Evolutionary conservation across 2,797 vertebrate genomes (phyloP).

Genomic region (Melanotaenia maccullochi): DNA sequence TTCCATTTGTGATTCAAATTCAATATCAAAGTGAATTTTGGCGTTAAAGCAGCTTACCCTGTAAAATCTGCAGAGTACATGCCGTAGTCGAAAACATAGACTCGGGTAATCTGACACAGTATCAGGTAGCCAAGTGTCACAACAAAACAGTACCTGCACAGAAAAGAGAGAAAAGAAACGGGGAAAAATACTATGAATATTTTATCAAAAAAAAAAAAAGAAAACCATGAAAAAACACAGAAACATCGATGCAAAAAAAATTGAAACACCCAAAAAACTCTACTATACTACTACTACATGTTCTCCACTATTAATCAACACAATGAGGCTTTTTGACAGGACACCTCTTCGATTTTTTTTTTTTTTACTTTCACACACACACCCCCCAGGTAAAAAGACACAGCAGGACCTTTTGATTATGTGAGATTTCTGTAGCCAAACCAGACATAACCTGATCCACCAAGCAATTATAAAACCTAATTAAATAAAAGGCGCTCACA

Average conservation of each 20-base stretch:
- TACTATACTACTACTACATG: not conserved
- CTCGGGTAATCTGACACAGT: conserved; percentile 95
- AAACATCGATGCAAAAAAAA: not conserved
- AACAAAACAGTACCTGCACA: conserved; percentile 93
- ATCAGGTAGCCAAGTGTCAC: conserved; percentile 97
- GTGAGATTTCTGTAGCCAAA: conserved; percentile 22
- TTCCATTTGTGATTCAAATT: conserved; percentile 5
- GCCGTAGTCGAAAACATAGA: conserved; percentile 98
- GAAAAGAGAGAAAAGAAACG: not conserved
- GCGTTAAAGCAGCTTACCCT: conserved; percentile 85
- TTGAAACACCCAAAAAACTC: not conserved
- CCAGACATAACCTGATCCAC: conserved; percentile 17
- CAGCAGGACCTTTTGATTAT: conserved; percentile 27
- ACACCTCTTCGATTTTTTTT: not conserved
- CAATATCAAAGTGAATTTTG: not conserved
- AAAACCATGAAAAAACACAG: not conserved
- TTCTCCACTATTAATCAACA: not conserved
- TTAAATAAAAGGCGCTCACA: not conserved
- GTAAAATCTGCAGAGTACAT: conserved; percentile 99
- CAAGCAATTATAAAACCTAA: not conserved
- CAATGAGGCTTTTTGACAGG: not conserved
- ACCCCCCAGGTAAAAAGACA: conserved; percentile 8
- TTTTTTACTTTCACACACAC: no score
- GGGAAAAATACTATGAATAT: not conserved
- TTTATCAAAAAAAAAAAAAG: not conserved